Evolutionary conservation across 1,140 invertebrate species (phyloP).

Genomic region (Drosophila tani): DNA sequence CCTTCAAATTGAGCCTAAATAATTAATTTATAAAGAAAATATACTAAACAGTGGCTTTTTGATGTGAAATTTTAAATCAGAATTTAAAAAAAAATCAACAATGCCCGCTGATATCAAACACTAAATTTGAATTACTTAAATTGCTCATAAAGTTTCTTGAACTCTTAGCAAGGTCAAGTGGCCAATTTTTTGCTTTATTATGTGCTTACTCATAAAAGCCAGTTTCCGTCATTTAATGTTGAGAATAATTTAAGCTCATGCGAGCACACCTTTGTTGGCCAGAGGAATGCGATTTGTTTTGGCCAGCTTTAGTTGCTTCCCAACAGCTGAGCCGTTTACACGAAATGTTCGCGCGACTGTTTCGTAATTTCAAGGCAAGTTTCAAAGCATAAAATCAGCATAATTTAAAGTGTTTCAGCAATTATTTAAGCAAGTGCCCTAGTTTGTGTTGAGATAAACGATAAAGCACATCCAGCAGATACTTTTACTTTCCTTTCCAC

Average conservation of each 20-base stretch:
- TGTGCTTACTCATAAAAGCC: slow-evolving; percentile 32
- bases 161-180: slow-evolving; percentile 35
- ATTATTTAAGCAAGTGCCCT: neutral
- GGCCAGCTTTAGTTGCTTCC: slow-evolving; percentile 67
- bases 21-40: neutral
- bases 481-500: slow-evolving; percentile 30
- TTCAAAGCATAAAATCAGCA: neutral
- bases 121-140: slow-evolving; percentile 2
- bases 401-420: neutral
- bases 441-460: neutral
- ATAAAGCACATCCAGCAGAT: neutral
- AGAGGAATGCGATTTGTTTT: slow-evolving; percentile 50
- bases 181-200: slow-evolving; percentile 22
- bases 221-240: slow-evolving; percentile 42
- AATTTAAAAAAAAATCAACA: neutral
- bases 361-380: slow-evolving; percentile 80
- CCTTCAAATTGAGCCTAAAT: neutral
- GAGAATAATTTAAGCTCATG: slow-evolving; percentile 37
- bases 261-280: slow-evolving; percentile 23
- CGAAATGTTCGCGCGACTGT: slow-evolving; percentile 71
- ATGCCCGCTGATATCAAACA: neutral
- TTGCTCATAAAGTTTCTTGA: slow-evolving; percentile 37
- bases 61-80: neutral
- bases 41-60: neutral
- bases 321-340: slow-evolving; percentile 52